Evolutionary conservation across 2,888 invertebrate species (phyloP), one percentile per base, ranked within the genome.

Genomic region (Dioctria rufipes): DNA sequence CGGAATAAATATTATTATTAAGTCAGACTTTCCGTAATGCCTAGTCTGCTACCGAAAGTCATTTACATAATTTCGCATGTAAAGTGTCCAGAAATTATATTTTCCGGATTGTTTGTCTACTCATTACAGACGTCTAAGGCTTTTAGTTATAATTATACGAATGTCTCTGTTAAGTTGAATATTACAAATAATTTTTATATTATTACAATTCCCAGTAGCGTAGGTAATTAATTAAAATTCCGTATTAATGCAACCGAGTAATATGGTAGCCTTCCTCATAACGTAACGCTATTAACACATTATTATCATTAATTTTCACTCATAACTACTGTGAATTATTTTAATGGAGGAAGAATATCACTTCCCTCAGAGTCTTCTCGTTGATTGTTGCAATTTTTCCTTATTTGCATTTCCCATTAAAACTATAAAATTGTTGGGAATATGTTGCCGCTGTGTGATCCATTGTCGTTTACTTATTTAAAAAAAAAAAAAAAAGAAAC

Each of bases 401-500:
- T 13, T 9, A 11, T 67, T 65, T 75, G 61, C 60, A 60, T 75
- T 60, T 61, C 75, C 60, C 75, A 75, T 61, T 75, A 75, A 42
- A 43, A 39, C 42, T 43, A 25, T 43, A 60, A 46, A 75, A 61
- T 43, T 43, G 75, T 61, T 75, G 75, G 43, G 75, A 75, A 75
- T 60, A 37, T 25, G 42, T 73, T 6, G 3, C 54, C 51, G 51
- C 37, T 9, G 2, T 75, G 58, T 25, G 40, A 43, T 11, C 75
- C 75, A 75, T 60, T 73, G 73, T 73, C 75, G 60, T 46, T 46
- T 8, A 43, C 46, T 61, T 40, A 75, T 75, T 46, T 46, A n/a
- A 60, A 43, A 58, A 71, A 40, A 49, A 71, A 54, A n/a, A 60
- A 43, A 58, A 71, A 40, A 49, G 51, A 54, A 54, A 73, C 54